A percentile compares a stretch with the other conserved stretches of the same genome.
These are phyloP conservation scores for Aurelia aurita complex sp. Pacific DNA, from an alignment of 30 jellyfish, hydroid and myxozoan genomes.

Conservation along the genomic window DNA sequence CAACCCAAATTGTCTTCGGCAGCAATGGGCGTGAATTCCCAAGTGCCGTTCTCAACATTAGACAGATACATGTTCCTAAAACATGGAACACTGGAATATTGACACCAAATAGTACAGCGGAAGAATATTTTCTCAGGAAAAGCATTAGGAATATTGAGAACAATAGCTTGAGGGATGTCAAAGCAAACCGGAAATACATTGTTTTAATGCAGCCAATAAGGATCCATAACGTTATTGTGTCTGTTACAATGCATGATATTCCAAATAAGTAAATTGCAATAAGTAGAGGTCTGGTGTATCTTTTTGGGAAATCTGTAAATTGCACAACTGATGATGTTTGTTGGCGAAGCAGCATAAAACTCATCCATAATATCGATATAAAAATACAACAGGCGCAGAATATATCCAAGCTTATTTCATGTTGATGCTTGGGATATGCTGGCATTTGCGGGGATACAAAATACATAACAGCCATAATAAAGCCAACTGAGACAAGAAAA, in stretches of 20 bases:
- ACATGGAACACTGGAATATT: constrained; percentile 35
- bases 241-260: constrained; percentile 61
- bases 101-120: constrained; percentile 34
- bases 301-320: constrained; percentile 59
- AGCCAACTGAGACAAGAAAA: constrained; percentile 65
- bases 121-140: constrained; percentile 54
- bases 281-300: constrained; percentile 65
- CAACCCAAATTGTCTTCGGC: constrained; percentile 15
- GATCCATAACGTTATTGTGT: constrained; percentile 54
- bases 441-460: constrained; percentile 22
- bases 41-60: constrained; percentile 61
- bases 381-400: constrained; percentile 53
- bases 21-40: constrained; percentile 51
- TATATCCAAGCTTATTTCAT: constrained; percentile 38
- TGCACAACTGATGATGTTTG: constrained; percentile 24
- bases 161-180: constrained; percentile 20
- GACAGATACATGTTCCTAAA: constrained; percentile 65
- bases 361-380: constrained; percentile 49
- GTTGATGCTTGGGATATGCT: constrained; percentile 13
- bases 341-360: constrained; percentile 15
- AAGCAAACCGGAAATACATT: constrained; percentile 17
- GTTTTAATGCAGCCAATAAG: constrained; percentile 55
- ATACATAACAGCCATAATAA: constrained; percentile 49
- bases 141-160: constrained; percentile 33
- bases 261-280: constrained; percentile 64